Base-by-base conservation (phyloP, 2,113 vertebrate species). In the Apodemus sylvaticus region DNA sequence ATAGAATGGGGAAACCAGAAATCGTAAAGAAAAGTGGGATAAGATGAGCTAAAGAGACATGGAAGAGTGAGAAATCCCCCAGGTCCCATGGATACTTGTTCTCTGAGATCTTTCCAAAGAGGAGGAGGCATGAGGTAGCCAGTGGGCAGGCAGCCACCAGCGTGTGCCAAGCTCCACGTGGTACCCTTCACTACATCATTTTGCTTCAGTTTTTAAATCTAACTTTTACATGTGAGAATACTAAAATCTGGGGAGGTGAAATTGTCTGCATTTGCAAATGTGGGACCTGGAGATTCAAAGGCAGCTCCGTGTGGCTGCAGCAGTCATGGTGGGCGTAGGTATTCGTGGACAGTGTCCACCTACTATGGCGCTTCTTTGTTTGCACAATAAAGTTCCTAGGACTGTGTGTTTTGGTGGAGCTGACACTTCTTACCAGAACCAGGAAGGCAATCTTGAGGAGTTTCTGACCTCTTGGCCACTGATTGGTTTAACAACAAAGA, bases 21-120 rank as follows among this genome's bases (percentile, higher is more conserved):
- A 94, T 91, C 90, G 87, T 13, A 66, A 94, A 76, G 85, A 89
- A 66, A 94, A 88, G 81, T 58, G 76, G 89, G 90, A 89, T 91
- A 85, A 64, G 55, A 93, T 81, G 16, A 39, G 55, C 68, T 90
- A n/a, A 12, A 29, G 8, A 51, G 58, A 93, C 55, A 74, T 22
- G n/a, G 74, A 78, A 53, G 81, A 26, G 81, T 58, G 42, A 90
- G 94, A 90, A 71, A 66, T 45, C 51, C 71, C 71, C 78, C 24
- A 24, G 70, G 77, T 93, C 45, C 39, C 51, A 78, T 3, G 68
- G 90, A 70, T 42, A 7, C 29, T 6, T 0, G 1, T 58, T 53
- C 4, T 51, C n/a, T 58, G 55, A 93, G 58, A 87, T 36, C 70
- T 60, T 90, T 68, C 83, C 42, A 51, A 88, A 85, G 71, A 7